Evolutionary conservation across 2,113 vertebrate genomes (phyloP).

Genomic region (Sorex fumeus): DNA sequence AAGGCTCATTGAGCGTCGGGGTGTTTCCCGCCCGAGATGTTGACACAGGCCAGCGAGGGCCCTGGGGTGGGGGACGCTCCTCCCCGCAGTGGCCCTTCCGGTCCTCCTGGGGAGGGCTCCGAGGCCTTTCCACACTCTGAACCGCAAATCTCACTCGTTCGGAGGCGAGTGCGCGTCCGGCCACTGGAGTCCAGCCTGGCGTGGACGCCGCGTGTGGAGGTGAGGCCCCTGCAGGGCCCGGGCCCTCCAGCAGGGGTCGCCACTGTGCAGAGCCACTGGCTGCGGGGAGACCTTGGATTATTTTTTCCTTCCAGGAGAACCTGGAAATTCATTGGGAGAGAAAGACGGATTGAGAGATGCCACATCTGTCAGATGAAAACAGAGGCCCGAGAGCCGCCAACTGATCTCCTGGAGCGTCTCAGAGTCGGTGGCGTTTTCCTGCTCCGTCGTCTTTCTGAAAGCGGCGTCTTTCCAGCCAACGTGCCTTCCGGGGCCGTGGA

Average conservation of each 20-base stretch:
- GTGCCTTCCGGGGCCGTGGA: no score
- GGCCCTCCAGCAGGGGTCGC: not conserved
- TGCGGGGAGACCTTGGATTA: not conserved
- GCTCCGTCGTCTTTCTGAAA: not conserved
- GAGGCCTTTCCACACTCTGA: not conserved
- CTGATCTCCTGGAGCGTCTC: not conserved
- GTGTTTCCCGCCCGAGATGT: not conserved
- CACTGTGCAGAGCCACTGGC: not conserved
- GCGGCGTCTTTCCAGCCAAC: not conserved
- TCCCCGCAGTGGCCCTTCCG: not conserved
- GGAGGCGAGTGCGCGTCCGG: no score
- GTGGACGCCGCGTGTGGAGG: no score
- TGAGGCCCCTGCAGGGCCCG: not conserved
- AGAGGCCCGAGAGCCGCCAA: not conserved
- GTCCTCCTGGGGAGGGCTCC: not conserved
- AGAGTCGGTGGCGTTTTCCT: no score
- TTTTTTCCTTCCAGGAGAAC: not conserved
- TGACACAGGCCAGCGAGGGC: not conserved
- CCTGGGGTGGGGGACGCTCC: not conserved
- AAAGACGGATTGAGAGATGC: not conserved
- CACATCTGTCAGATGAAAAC: not conserved
- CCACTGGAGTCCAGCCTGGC: no score
- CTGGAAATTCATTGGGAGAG: not conserved
- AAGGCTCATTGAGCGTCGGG: conserved; percentile 73
- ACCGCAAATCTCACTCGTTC: not conserved